Base-by-base conservation (phyloP, 2,888 invertebrate species). In the Emmelina monodactyla region DNA sequence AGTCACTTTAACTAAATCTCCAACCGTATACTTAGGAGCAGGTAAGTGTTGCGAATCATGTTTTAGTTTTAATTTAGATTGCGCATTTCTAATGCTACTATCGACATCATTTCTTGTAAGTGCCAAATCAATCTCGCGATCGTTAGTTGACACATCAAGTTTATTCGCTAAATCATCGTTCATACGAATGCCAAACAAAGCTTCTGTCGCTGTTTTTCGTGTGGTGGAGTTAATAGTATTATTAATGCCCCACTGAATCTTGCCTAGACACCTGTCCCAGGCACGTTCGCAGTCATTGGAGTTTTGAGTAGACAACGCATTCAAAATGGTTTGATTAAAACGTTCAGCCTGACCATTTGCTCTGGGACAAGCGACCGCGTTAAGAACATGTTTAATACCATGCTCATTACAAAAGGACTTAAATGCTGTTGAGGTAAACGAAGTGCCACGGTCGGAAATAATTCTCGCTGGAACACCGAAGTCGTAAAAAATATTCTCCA, bases 381-480 rank as follows among this genome's bases (percentile, higher is more conserved):
- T 57, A 19, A 44, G 14, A n/a, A 45, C 14, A 35, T 49, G 48
- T 29, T 41, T 46, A 11, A 49, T 39, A 1, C 41, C 40, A 10
- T 53, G 44, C 12, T 53, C 45, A 2, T 38, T 29, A 37, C 60
- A 66, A 36, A 42, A 45, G 3, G 42, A 35, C 32, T 47, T 37
- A 35, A 69, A 70, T 2, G 34, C 28, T n/a, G 48, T 42, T 1
- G 58, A 51, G 0, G 63, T 68, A 35, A 60, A 68, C 2, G 50
- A 48, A 9, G 56, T 52, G 9, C 66, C 64, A 14, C 54, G 40
- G 38, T 71, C 67, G 1, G 53, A 50, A 10, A 69, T 53, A n/a
- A 64, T 34, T 31, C 37, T 34, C 6, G 35, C 10, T 9, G 43
- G 43, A 10, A 39, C 12, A 3, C 46, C 38, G 34, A 48, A 46